A percentile compares a stretch with the other conserved stretches of the same genome.
These are phyloP conservation scores for Cyanoramphus novaezelandiae DNA, from an alignment of 2,113 vertebrate species.

Conservation along the genomic window DNA sequence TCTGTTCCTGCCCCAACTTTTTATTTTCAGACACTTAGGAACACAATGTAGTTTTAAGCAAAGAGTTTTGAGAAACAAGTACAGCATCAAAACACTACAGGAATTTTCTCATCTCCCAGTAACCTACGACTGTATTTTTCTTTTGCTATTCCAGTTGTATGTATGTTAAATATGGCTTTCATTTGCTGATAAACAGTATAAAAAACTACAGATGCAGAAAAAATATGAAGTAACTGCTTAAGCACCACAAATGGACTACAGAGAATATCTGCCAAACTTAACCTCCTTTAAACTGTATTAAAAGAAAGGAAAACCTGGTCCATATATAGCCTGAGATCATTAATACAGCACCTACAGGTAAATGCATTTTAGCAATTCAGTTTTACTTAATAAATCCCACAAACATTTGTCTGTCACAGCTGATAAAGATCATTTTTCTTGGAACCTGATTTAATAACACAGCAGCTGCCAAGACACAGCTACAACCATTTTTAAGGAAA, in stretches of 20 bases:
- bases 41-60: not conserved
- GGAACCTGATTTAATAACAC: slow-evolving; percentile 12
- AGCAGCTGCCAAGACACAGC: not conserved
- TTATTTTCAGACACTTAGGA: not conserved
- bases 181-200: not conserved
- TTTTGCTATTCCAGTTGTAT: not conserved
- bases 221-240: not conserved
- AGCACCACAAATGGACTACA: not conserved
- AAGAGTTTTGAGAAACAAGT: not conserved
- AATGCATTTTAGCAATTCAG: not conserved
- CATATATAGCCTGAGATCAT: not conserved
- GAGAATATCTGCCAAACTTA: not conserved
- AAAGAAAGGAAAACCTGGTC: not conserved
- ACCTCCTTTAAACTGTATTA: not conserved
- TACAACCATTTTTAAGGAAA: not conserved
- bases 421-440: slow-evolving; percentile 10
- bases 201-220: not conserved
- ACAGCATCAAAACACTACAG: not conserved
- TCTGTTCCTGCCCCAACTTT: not conserved
- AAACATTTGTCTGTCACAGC: not conserved
- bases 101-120: not conserved
- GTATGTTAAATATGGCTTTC: not conserved
- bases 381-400: slow-evolving; percentile 22
- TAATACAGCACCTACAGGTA: not conserved
- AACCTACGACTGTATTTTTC: not conserved